These are phyloP conservation scores for Lysandra coridon DNA, from an alignment of 2,888 invertebrate species.

Conservation along the genomic window DNA sequence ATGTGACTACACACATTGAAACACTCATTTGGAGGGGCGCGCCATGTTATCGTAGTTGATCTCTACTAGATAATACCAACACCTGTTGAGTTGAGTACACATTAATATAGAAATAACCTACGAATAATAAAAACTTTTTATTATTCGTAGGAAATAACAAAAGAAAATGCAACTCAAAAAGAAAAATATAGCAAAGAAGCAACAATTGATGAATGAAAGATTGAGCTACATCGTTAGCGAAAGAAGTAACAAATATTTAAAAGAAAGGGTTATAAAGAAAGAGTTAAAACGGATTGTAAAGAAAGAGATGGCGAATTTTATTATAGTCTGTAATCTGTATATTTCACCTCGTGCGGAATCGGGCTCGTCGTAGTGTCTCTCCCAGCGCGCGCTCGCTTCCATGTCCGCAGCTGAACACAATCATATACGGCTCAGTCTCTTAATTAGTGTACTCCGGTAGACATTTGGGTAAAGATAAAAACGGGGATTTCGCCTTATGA, in stretches of 20 bases:
- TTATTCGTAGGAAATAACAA: not conserved
- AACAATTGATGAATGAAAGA: not conserved
- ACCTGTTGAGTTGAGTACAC: not conserved
- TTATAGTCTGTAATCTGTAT: not conserved
- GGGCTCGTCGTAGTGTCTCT: conserved; percentile 70
- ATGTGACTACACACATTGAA: no score
- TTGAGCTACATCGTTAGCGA: not conserved
- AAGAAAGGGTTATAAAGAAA: not conserved
- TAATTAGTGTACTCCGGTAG: not conserved
- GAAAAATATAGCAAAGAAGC: not conserved
- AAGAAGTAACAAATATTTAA: not conserved
- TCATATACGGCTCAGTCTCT: not conserved
- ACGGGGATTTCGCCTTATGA: no score
- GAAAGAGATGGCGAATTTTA: no score
- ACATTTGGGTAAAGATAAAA: not conserved
- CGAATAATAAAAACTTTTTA: no score
- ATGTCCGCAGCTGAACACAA: conserved; percentile 34
- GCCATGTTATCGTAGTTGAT: no score
- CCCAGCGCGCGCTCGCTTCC: conserved; percentile 33
- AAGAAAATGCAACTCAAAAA: not conserved
- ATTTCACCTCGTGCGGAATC: conserved; percentile 80
- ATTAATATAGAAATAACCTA: not conserved
- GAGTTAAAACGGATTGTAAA: no score
- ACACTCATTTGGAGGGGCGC: no score
- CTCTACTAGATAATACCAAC: not conserved